These are phyloP conservation scores for Cairina moschata DNA, from an alignment of 2,113 vertebrate species.

Conservation along the genomic window DNA sequence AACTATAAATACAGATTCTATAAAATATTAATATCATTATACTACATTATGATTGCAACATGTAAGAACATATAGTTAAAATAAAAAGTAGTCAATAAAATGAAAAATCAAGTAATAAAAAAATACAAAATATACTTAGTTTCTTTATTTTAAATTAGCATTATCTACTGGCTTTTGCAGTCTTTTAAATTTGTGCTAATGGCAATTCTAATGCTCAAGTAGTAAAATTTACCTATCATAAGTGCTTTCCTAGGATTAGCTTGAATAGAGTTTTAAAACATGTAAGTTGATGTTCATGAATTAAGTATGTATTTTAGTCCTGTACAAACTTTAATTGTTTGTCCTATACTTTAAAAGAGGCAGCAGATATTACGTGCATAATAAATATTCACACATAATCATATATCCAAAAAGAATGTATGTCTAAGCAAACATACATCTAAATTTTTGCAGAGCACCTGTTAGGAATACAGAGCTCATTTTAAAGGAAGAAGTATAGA, in stretches of 20 bases:
- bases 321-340: conserved; percentile 63
- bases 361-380: neutral
- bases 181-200: conserved; percentile 78
- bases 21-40: conserved; percentile 93
- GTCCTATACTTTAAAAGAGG: neutral
- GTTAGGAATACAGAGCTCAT: neutral
- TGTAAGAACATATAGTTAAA: conserved; percentile 80
- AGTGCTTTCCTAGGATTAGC: conserved; percentile 66
- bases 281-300: conserved; percentile 63
- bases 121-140: conserved; percentile 75
- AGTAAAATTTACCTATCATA: conserved; percentile 79
- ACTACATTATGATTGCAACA: conserved; percentile 66
- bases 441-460: neutral
- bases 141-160: conserved; percentile 78
- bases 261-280: conserved; percentile 75
- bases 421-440: neutral
- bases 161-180: conserved; percentile 77
- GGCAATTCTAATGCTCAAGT: conserved; percentile 64
- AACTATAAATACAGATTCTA: conserved; percentile 95
- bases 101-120: conserved; percentile 79
- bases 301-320: conserved; percentile 74
- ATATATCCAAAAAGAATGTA: neutral
- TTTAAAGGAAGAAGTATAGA: neutral
- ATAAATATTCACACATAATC: neutral
- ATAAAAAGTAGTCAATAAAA: conserved; percentile 81